phyloP scores from a whole-genome alignment of 2,888 invertebrate genomes.

The Cartodere bifasciata region DNA sequence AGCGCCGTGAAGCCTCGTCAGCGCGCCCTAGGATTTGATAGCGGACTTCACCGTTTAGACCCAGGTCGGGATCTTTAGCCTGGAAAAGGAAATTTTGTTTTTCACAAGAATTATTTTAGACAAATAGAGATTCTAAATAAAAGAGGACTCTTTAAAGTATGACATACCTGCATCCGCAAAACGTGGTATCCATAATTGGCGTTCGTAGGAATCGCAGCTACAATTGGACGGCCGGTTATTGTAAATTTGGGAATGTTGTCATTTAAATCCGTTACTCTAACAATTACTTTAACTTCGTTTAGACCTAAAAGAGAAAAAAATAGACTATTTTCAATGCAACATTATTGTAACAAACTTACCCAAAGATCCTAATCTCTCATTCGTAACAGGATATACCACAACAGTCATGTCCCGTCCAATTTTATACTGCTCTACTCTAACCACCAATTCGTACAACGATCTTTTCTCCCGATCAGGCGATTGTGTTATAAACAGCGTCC shows the following conservation, averaged over 20 bases:
- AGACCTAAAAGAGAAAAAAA: conserved; percentile 27
- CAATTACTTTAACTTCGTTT: conserved; percentile 69
- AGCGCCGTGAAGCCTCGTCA: conserved; percentile 61
- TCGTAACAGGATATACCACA: conserved; percentile 64
- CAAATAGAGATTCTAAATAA: background rate
- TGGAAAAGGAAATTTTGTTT: conserved; percentile 23
- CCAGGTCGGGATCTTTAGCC: conserved; percentile 64
- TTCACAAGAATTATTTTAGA: too few relatives aligned
- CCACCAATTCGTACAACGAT: conserved; percentile 48
- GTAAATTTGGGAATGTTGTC: conserved; percentile 72
- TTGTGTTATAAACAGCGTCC: conserved; percentile 57
- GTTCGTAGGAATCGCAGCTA: conserved; percentile 70
- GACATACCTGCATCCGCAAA: conserved; percentile 51
- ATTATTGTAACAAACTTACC: conserved; percentile 31
- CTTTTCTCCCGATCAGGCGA: conserved; percentile 64
- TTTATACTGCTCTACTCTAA: conserved; percentile 41
- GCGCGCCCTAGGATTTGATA: conserved; percentile 55
- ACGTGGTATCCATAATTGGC: conserved; percentile 75
- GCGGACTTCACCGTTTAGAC: conserved; percentile 64
- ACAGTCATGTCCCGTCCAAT: conserved; percentile 55
- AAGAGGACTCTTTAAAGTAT: conserved; percentile 3
- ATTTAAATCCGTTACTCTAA: conserved; percentile 67
- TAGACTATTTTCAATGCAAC: conserved; percentile 1
- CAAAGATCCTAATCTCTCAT: conserved; percentile 57
- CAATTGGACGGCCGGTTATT: conserved; percentile 61